Base-by-base conservation (phyloP, 2,113 vertebrate genomes). In the Gallinago paraguaiae region DNA sequence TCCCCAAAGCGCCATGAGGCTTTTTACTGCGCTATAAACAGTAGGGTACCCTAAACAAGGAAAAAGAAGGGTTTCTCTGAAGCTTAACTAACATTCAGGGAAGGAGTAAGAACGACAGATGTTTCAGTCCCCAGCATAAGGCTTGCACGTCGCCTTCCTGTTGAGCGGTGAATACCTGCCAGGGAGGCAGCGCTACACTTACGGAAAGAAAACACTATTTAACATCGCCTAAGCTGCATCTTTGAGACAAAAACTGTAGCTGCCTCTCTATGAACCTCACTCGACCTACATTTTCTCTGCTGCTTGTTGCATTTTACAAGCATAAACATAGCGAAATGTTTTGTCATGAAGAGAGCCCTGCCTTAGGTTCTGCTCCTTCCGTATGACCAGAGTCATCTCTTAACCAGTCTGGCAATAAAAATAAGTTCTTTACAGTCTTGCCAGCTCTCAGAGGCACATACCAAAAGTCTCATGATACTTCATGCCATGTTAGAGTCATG, bases 381-480 rank as follows among this genome's bases (percentile, higher is more conserved):
- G 22, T 60, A 70, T 35, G 68, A 88, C 41, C 80, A 76, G 76
- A 88, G 65, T 71, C 25, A 89, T 61, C 81, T 83, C 86, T 84
- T 78, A 90, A 88, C 65, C 72, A 84, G 41, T 15, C 70, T 76
- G 70, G 82, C 60, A 89, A 88, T 65, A 88, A 88, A 94, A 97
- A 30, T n/a, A 67, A 79, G 74, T 70, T 88, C 86, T 92, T 94
- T 81, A 86, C 80, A 39, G 71, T 83, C 71, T 81, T 90, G 90
- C 94, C 82, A 96, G 9, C 75, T 79, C 65, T 91, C 74, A 53
- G 67, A 92, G 3, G 4, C 87, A 91, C 93, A 91, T 87, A 95
- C 82, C 90, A 82, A 82, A 87, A 87, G 57, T 90, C 91, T 93
- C 87, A 85, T 87, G 87, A 90, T 69, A 82, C 41, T 87, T 87